phyloP scores from a whole-genome alignment of 64 coral and sea anemone genomes.

The Astreopora myriophthalma region DNA sequence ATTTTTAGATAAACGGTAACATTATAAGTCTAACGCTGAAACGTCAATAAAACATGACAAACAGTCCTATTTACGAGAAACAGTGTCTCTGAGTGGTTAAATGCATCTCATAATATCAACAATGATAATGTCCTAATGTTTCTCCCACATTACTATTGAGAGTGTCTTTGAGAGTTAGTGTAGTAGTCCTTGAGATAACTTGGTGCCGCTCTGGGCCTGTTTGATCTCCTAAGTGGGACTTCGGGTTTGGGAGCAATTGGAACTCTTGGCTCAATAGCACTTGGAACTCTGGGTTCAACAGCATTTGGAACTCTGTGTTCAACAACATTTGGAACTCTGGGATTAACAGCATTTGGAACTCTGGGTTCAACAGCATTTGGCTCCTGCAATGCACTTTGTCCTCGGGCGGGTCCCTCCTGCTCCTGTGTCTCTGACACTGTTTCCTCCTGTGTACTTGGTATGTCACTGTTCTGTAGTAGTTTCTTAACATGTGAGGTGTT shows the following conservation, averaged over 20 bases:
- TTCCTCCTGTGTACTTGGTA: background rate
- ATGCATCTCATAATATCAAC: no score
- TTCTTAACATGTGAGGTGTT: conserved; percentile 14
- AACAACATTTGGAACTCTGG: no score
- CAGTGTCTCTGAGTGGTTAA: no score
- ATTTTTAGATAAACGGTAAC: no score
- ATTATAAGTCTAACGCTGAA: no score
- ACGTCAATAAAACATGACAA: no score
- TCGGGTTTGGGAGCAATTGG: background rate
- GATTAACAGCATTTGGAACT: no score
- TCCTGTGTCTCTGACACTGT: background rate
- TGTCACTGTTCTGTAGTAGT: background rate
- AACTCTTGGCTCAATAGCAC: no score
- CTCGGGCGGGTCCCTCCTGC: background rate
- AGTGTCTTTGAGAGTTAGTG: background rate
- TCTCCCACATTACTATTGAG: background rate
- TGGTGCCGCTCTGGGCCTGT: background rate
- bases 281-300: background rate
- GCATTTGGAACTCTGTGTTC: no score
- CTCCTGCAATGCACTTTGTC: background rate
- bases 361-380: no score
- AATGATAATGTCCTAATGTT: no score
- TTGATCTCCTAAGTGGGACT: background rate
- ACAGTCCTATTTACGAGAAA: no score
- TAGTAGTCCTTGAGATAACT: background rate